Evolutionary conservation across 2,113 vertebrate species (phyloP).

Genomic region (Campylorhamphus procurvoides): DNA sequence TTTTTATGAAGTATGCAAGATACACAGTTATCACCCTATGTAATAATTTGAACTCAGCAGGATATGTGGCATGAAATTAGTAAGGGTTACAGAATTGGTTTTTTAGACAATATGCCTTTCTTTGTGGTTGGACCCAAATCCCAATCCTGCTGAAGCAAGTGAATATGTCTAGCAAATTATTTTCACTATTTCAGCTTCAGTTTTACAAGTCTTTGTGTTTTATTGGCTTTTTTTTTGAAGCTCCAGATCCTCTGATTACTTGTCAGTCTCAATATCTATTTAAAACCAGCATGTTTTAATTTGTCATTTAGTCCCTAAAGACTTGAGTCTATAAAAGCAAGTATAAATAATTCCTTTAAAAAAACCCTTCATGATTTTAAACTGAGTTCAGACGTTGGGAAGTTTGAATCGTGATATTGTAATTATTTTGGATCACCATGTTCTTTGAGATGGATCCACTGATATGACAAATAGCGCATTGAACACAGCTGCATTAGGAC

Average conservation of each 20-base stretch:
- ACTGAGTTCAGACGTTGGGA: neutral
- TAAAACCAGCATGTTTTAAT: constrained; percentile 23
- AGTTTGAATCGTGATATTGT: neutral
- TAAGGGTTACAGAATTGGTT: neutral
- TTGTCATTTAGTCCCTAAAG: neutral
- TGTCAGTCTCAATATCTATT: neutral
- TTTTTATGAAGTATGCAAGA: neutral
- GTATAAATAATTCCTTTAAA: neutral
- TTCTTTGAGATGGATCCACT: neutral
- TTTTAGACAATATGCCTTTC: neutral
- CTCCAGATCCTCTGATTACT: neutral
- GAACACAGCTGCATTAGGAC: neutral
- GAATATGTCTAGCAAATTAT: neutral
- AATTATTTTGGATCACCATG: neutral
- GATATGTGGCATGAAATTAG: neutral
- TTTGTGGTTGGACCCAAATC: neutral
- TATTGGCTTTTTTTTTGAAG: neutral
- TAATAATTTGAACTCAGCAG: neutral
- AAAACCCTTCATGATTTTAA: neutral
- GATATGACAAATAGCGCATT: neutral
- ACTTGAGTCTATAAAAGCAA: neutral
- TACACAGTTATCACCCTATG: neutral
- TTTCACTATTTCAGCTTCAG: neutral
- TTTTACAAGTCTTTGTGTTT: neutral
- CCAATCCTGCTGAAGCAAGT: neutral